These are phyloP conservation scores for Phyllotis vaccarum DNA, from an alignment of 2,797 vertebrate species.

Conservation along the genomic window DNA sequence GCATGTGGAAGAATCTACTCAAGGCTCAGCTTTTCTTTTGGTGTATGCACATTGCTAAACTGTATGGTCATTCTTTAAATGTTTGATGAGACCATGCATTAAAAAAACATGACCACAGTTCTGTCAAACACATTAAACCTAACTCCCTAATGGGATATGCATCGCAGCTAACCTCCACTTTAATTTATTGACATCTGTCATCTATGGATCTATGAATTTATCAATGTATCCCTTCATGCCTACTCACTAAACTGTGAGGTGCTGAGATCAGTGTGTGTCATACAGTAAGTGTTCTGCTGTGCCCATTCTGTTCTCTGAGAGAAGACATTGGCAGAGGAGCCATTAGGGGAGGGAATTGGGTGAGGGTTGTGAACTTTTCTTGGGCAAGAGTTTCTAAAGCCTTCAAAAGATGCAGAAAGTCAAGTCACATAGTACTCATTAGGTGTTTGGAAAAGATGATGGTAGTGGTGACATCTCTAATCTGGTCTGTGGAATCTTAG, in stretches of 20 bases:
- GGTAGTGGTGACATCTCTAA: background rate
- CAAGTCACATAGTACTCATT: background rate
- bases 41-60: background rate
- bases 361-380: background rate
- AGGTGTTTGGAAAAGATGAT: background rate
- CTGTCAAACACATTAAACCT: background rate
- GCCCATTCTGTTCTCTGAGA: background rate
- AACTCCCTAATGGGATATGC: background rate
- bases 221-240: background rate
- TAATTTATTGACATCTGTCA: background rate
- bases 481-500: background rate
- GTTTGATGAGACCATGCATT: background rate
- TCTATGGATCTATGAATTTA: background rate
- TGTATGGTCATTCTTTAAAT: background rate
- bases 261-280: background rate
- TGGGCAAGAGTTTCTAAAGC: background rate
- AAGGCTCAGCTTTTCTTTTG: background rate
- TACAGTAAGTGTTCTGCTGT: background rate
- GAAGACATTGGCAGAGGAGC: background rate
- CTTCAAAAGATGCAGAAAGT: background rate
- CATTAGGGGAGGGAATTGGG: background rate
- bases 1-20: background rate
- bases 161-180: background rate
- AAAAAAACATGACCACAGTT: background rate
- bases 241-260: background rate